Conservation (phyloP, 2,888 invertebrate species). For the Prenolepis imparis region DNA sequence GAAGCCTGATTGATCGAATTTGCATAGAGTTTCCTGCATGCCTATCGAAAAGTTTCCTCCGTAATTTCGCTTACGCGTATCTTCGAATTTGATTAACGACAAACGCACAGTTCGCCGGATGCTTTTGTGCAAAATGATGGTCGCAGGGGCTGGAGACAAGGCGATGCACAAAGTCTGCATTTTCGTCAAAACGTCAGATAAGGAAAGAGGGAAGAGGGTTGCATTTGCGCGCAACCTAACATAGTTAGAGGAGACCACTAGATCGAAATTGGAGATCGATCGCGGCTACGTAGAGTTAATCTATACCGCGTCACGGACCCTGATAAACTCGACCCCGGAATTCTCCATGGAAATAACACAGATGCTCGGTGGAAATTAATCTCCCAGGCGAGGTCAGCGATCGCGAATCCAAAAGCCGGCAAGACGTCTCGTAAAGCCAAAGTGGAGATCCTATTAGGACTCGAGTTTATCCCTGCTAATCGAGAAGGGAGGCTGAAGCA, state of each 20-base stretch:
- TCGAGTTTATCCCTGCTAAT: slow-evolving; percentile 52
- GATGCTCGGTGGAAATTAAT: slow-evolving; percentile 58
- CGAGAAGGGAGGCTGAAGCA: background rate
- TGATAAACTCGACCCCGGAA: slow-evolving; percentile 48
- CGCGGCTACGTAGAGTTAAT: slow-evolving; percentile 39
- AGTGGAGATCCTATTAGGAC: slow-evolving; percentile 54
- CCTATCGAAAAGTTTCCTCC: slow-evolving; percentile 29
- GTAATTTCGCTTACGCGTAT: slow-evolving; percentile 32
- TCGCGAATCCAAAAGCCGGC: slow-evolving; percentile 50
- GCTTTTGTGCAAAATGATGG: background rate
- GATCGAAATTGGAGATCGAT: slow-evolving; percentile 42
- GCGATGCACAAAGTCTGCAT: background rate
- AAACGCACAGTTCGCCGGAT: background rate
- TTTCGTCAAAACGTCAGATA: slow-evolving; percentile 24
- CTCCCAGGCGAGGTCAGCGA: slow-evolving; percentile 45
- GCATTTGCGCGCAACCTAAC: slow-evolving; percentile 19
- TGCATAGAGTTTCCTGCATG: slow-evolving; percentile 33
- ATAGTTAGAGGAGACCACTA: slow-evolving; percentile 28
- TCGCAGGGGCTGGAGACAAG: background rate
- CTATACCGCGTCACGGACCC: slow-evolving; percentile 34
- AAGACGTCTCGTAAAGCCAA: slow-evolving; percentile 55
- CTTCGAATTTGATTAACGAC: slow-evolving; percentile 37
- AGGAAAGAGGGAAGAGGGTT: background rate
- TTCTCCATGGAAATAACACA: slow-evolving; percentile 52
- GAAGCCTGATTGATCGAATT: slow-evolving; percentile 40